Conservation (phyloP, 2,888 invertebrate species). For the Pemphredon lugubris region DNA sequence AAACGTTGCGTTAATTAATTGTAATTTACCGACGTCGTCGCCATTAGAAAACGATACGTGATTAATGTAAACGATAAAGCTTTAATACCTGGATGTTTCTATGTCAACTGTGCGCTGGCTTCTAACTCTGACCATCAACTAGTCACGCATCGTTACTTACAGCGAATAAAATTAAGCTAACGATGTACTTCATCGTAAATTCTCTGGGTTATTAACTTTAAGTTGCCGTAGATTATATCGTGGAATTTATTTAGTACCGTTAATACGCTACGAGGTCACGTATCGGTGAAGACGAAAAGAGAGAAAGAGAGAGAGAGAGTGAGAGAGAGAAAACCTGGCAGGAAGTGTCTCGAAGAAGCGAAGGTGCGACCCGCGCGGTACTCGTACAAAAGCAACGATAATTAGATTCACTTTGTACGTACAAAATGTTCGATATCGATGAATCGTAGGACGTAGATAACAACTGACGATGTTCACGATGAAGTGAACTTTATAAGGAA, state of each 20-base stretch:
- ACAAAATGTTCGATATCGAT: not conserved
- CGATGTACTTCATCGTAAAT: slow-evolving; percentile 57
- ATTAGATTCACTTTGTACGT: no score
- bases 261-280: slow-evolving; percentile 43
- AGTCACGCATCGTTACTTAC: slow-evolving; percentile 63
- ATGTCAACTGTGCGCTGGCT: slow-evolving; percentile 45
- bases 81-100: slow-evolving; percentile 31
- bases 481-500: not conserved
- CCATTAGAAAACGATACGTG: slow-evolving; percentile 1
- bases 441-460: not conserved
- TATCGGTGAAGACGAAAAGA: slow-evolving; percentile 22
- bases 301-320: no score
- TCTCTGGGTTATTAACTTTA: slow-evolving; percentile 60
- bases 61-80: slow-evolving; percentile 21
- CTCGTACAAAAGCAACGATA: not conserved
- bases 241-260: slow-evolving; percentile 59
- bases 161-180: slow-evolving; percentile 63
- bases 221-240: slow-evolving; percentile 52
- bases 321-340: slow-evolving; percentile 23
- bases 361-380: slow-evolving; percentile 5
- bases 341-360: slow-evolving; percentile 12
- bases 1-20: slow-evolving; percentile 7
- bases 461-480: not conserved
- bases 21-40: not conserved
- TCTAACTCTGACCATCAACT: slow-evolving; percentile 47